phyloP scores from a whole-genome alignment of 2,797 vertebrate species.

The Lemur catta region DNA sequence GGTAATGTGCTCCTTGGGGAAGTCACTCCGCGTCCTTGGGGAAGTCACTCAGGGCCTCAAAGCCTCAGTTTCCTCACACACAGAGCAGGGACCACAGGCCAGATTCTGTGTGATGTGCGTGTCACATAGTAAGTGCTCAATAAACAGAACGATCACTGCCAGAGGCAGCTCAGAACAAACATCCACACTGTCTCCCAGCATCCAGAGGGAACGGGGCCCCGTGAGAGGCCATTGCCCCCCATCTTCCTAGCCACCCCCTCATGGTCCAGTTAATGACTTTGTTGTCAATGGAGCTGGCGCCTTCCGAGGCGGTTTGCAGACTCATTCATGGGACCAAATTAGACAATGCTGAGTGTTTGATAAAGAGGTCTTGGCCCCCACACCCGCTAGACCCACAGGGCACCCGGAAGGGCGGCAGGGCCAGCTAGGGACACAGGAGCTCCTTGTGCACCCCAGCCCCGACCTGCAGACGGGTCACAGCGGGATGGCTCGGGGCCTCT shows the following conservation, averaged over 20 bases:
- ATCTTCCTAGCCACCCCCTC: not conserved
- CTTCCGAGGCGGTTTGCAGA: not conserved
- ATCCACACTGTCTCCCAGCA: not conserved
- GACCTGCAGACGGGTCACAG: not conserved
- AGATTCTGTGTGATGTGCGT: rapidly evolving
- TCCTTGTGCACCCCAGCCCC: not conserved
- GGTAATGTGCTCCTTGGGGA: not conserved
- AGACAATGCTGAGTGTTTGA: not conserved
- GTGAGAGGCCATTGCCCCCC: not conserved
- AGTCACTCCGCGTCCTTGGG: not conserved
- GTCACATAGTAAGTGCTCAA: not conserved
- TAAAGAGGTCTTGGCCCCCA: not conserved
- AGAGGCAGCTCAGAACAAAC: not conserved
- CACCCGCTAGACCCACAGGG: not conserved
- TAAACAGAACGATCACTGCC: not conserved
- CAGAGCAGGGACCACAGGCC: not conserved
- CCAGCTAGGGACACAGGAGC: not conserved
- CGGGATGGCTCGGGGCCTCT: rapidly evolving
- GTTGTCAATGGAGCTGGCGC: not conserved
- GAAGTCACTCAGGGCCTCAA: rapidly evolving
- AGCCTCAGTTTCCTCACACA: not conserved
- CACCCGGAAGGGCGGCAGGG: not conserved
- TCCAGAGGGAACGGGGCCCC: not conserved
- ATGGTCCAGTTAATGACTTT: not conserved
- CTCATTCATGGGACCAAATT: not conserved